Evolutionary conservation across 2,797 vertebrate species (phyloP).

Genomic region (Bradypus variegatus): DNA sequence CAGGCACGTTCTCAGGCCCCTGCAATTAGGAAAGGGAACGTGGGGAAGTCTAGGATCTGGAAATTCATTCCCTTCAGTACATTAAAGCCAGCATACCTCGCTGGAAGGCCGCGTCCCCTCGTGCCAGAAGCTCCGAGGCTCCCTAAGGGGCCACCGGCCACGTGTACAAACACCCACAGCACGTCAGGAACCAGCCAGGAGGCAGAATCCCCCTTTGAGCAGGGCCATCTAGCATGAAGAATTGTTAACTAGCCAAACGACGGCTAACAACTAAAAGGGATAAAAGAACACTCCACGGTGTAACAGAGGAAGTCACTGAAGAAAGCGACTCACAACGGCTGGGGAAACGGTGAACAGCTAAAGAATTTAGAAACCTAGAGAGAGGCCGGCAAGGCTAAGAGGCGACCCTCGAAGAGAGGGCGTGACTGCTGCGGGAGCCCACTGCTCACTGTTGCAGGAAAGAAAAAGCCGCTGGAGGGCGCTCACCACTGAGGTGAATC

Average conservation of each 20-base stretch:
- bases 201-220: background rate
- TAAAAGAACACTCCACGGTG: background rate
- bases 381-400: background rate
- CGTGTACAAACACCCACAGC: fast-evolving
- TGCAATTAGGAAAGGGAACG: background rate
- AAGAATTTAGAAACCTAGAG: background rate
- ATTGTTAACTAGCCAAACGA: background rate
- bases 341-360: background rate
- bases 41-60: background rate
- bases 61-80: constrained; percentile 3
- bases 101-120: background rate
- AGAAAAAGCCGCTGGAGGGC: background rate
- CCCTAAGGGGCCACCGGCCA: background rate
- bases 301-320: background rate
- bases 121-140: background rate
- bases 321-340: background rate
- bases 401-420: background rate
- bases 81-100: background rate
- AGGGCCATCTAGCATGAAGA: background rate
- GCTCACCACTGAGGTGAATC: background rate
- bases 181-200: background rate
- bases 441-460: background rate
- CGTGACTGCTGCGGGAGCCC: background rate
- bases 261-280: background rate
- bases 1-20: background rate